Conservation (phyloP, 2,113 vertebrate genomes). For the Empidonax traillii region DNA sequence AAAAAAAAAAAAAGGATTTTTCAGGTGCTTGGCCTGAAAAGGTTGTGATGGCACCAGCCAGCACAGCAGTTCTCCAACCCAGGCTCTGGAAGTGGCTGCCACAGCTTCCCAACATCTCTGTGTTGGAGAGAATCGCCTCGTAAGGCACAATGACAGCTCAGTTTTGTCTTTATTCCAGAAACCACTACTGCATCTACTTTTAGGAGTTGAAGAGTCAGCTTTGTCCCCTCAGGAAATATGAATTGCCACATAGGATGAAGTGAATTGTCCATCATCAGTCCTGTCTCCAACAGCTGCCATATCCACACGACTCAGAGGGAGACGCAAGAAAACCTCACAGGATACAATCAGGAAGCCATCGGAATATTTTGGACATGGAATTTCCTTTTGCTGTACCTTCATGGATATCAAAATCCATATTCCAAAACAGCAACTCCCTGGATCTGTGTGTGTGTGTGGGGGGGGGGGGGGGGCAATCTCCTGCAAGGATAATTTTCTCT, state of each 20-base stretch:
- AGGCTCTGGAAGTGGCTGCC: background rate
- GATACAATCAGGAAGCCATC: background rate
- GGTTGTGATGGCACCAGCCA: background rate
- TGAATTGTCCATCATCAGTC: conserved; percentile 24
- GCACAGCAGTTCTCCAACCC: background rate
- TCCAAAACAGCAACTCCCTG: background rate
- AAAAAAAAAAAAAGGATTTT: background rate
- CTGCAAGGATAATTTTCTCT: background rate
- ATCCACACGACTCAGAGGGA: background rate
- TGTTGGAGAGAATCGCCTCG: background rate
- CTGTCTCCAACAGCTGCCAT: background rate
- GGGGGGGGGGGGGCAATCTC: background rate
- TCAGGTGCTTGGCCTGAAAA: background rate
- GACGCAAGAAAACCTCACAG: background rate
- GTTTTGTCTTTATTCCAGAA: conserved; percentile 41
- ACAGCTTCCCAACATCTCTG: background rate
- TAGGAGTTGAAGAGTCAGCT: background rate
- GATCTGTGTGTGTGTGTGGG: background rate
- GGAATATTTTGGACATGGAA: background rate
- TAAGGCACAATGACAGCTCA: background rate
- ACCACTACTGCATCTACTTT: conserved; percentile 34
- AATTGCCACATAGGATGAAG: conserved; percentile 13
- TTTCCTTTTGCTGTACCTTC: background rate
- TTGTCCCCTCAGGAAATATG: conserved; percentile 1
- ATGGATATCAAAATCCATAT: background rate